Evolutionary conservation across 2,888 invertebrate genomes (phyloP).

Genomic region (Nemurella pictetii): DNA sequence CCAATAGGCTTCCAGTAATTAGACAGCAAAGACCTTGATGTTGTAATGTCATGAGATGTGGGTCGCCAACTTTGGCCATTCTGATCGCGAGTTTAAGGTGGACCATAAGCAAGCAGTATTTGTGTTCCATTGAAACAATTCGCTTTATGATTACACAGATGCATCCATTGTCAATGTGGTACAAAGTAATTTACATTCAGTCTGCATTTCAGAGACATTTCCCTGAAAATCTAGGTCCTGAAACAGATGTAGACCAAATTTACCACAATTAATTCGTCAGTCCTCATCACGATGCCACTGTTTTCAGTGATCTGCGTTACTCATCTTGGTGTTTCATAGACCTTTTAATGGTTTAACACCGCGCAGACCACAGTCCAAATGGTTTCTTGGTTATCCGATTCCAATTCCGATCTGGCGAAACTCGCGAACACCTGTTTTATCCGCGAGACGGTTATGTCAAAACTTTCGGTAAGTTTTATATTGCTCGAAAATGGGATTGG

Average conservation of each 20-base stretch:
- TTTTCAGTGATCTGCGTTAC: not conserved
- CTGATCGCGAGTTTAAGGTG: not conserved
- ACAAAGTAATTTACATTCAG: not conserved
- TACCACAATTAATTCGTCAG: not conserved
- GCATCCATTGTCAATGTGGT: not conserved
- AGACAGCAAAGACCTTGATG: conserved; percentile 8
- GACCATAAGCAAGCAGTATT: not conserved
- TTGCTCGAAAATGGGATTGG: not conserved
- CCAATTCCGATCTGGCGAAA: not conserved
- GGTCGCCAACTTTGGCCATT: not conserved
- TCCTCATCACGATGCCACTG: not conserved
- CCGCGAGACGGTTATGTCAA: not conserved
- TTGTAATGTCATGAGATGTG: not conserved
- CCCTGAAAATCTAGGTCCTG: not conserved
- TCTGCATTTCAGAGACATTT: not conserved
- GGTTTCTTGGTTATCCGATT: not conserved
- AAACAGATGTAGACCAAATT: not conserved
- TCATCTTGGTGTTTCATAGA: not conserved
- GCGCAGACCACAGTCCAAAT: not conserved
- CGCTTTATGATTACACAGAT: not conserved
- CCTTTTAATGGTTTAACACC: not conserved
- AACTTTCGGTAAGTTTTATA: not conserved
- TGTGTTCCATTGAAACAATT: not conserved
- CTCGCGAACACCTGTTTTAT: not conserved
- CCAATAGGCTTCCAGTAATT: conserved; percentile 4